Evolutionary conservation across 2,113 vertebrate species (phyloP).

Genomic region (Nothoprocta perdicaria): DNA sequence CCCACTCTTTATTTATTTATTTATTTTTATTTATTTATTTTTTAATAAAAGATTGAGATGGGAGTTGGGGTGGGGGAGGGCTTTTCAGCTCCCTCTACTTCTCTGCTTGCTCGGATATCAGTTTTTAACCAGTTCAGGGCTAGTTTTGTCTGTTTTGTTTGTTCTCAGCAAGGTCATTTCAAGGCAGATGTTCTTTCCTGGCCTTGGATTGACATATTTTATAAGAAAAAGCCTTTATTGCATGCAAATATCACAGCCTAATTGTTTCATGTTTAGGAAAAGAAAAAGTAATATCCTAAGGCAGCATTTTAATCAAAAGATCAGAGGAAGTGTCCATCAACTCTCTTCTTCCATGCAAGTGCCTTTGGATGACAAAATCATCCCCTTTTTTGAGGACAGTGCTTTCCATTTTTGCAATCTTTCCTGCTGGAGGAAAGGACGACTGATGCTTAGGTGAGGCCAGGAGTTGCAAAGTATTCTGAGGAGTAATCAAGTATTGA

Average conservation of each 20-base stretch:
- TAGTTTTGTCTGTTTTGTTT: conserved; percentile 36
- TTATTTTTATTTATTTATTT: not conserved
- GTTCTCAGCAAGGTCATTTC: conserved; percentile 28
- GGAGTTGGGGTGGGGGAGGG: not conserved
- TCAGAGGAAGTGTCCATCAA: conserved; percentile 7
- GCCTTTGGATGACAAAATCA: conserved; percentile 46
- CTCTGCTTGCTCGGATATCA: not conserved
- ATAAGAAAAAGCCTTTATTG: conserved; percentile 47
- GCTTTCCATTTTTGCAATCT: conserved; percentile 10
- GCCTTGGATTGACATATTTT: conserved; percentile 29
- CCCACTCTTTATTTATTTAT: fast-evolving
- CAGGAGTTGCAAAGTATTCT: not conserved
- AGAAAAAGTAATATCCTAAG: conserved; percentile 11
- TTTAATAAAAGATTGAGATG: not conserved
- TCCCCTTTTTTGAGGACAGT: conserved; percentile 24
- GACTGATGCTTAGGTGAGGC: not conserved
- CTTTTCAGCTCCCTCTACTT: not conserved
- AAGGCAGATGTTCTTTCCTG: conserved; percentile 4
- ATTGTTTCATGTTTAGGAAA: conserved; percentile 24
- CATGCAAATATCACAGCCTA: conserved; percentile 34
- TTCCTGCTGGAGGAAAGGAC: not conserved
- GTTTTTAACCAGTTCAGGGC: conserved; percentile 12
- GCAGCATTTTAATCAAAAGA: conserved; percentile 59
- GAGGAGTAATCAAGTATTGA: not conserved
- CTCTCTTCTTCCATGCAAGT: not conserved